Conservation (phyloP, 2,113 vertebrate genomes). For the Sinocyclocheilus grahami region DNA sequence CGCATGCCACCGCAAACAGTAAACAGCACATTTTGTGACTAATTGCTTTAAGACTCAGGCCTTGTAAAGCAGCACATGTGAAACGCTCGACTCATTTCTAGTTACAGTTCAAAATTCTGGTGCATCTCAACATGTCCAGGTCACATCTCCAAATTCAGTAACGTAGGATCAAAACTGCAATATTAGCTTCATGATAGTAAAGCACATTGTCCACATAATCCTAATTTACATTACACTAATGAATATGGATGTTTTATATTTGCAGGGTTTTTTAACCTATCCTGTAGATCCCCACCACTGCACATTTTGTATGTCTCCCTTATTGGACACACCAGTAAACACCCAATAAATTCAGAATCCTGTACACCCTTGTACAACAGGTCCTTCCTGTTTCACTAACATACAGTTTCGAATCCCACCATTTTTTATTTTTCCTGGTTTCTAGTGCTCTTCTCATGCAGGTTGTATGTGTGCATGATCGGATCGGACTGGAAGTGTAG, state of each 20-base stretch:
- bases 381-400: not conserved
- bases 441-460: not conserved
- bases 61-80: slow-evolving; percentile 43
- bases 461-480: not conserved
- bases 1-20: slow-evolving; percentile 24
- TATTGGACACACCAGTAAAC: not conserved
- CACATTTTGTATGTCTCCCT: not conserved
- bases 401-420: not conserved
- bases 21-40: slow-evolving; percentile 49
- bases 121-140: not conserved
- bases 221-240: too few species aligned
- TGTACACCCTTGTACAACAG: not conserved
- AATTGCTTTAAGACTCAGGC: slow-evolving; percentile 47
- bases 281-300: not conserved
- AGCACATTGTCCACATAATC: too few species aligned
- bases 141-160: not conserved
- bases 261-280: too few species aligned
- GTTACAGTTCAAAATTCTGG: not conserved
- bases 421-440: not conserved
- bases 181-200: too few species aligned
- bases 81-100: not conserved
- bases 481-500: not conserved
- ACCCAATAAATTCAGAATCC: not conserved
- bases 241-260: too few species aligned
- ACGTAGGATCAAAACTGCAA: not conserved